Evolutionary conservation across 2,797 vertebrate species (phyloP).

Genomic region (Periparus ater): DNA sequence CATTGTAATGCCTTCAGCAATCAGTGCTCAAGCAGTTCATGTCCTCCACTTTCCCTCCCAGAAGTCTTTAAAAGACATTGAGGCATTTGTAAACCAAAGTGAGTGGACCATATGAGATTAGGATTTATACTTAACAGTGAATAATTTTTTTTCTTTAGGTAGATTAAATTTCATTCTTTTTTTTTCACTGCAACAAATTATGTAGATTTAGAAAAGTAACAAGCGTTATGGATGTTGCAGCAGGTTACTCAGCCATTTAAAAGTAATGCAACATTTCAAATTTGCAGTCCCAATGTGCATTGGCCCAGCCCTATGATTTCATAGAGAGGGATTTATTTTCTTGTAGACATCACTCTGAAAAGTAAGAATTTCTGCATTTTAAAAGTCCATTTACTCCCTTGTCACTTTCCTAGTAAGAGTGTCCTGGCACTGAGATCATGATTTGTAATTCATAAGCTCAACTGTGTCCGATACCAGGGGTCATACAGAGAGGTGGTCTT

Average conservation of each 20-base stretch:
- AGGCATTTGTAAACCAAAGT: not conserved
- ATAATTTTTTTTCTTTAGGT: not conserved
- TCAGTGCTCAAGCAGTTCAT: not conserved
- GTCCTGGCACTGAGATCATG: not conserved
- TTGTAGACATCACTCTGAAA: not conserved
- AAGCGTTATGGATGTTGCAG: not conserved
- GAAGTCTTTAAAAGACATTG: not conserved
- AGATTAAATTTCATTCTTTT: not conserved
- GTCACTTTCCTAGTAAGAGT: not conserved
- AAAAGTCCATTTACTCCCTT: not conserved
- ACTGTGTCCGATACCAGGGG: not conserved
- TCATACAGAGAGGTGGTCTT: not conserved
- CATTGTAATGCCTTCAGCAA: not conserved
- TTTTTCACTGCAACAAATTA: not conserved
- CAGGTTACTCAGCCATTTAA: not conserved
- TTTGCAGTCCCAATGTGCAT: not conserved
- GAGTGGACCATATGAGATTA: not conserved
- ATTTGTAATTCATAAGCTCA: not conserved
- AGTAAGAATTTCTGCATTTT: not conserved
- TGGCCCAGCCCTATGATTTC: constrained; percentile 2
- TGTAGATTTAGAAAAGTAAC: not conserved
- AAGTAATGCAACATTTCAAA: not conserved
- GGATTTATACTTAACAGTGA: not conserved
- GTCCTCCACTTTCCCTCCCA: not conserved
- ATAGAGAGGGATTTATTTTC: not conserved